A percentile compares a stretch with the other conserved stretches of the same genome.
These are phyloP conservation scores for Otolemur crassicaudatus DNA, from an alignment of 2,797 vertebrate species.

Conservation along the genomic window DNA sequence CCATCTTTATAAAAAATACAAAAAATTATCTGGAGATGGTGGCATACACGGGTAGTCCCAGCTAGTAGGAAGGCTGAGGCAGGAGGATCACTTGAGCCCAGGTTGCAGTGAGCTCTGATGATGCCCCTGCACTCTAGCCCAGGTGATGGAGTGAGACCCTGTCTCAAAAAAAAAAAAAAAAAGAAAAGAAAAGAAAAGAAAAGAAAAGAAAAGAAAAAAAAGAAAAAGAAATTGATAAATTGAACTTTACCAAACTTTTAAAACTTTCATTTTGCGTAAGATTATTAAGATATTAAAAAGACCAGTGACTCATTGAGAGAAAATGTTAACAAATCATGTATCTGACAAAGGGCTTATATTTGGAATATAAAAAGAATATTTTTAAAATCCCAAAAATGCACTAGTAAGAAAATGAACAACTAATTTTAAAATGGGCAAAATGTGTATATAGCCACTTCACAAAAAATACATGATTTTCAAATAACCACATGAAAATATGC, in stretches of 20 bases:
- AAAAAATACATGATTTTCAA: slow-evolving; percentile 9
- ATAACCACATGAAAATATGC: slow-evolving; percentile 16
- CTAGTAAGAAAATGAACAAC: background rate
- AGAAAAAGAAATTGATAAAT: background rate
- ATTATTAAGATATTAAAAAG: slow-evolving; percentile 1
- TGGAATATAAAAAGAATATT: background rate
- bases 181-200: background rate
- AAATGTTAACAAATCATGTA: slow-evolving; percentile 30
- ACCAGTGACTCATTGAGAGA: background rate
- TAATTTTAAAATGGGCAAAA: slow-evolving; percentile 23
- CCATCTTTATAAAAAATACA: too few relatives aligned
- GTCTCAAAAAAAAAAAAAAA: background rate
- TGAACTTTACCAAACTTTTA: background rate
- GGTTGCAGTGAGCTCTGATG: background rate
- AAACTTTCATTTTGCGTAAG: slow-evolving; percentile 27
- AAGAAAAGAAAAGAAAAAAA: background rate
- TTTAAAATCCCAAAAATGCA: background rate
- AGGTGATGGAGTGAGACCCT: background rate
- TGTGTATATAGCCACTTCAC: background rate
- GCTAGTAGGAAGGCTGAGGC: too few relatives aligned
- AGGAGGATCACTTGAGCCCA: background rate
- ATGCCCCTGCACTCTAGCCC: background rate
- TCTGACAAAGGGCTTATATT: background rate
- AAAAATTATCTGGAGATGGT: too few relatives aligned
- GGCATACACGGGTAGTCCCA: too few relatives aligned